phyloP scores from a whole-genome alignment of 2,113 vertebrate genomes.

The Parotia lawesii region DNA sequence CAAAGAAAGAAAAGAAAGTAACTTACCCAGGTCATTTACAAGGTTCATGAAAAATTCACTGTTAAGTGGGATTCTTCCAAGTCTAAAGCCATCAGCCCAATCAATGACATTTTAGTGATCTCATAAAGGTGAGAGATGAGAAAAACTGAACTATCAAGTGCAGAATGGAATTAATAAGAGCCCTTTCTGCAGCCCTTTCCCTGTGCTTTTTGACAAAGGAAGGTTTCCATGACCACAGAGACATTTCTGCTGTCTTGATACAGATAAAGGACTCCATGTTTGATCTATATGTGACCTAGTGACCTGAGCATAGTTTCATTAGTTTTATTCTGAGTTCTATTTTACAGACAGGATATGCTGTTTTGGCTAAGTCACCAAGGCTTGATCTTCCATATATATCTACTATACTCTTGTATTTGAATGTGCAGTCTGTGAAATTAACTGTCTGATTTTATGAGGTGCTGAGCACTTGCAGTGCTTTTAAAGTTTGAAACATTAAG shows the following conservation, averaged over 20 bases:
- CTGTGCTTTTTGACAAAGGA: not conserved
- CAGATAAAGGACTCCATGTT: not conserved
- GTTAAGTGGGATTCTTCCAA: not conserved
- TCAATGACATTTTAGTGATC: not conserved
- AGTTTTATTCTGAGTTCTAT: not conserved
- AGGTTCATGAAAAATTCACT: not conserved
- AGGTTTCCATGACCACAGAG: not conserved
- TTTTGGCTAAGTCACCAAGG: not conserved
- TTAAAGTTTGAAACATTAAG: not conserved
- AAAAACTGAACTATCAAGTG: not conserved
- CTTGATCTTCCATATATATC: not conserved
- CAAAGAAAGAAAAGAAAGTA: not conserved
- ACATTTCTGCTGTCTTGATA: not conserved
- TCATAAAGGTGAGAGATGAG: not conserved
- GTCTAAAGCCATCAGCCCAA: not conserved
- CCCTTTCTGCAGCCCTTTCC: not conserved
- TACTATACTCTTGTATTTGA: not conserved
- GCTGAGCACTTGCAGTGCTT: not conserved
- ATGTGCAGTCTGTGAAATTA: not conserved
- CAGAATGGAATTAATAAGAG: not conserved
- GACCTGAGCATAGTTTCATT: not conserved
- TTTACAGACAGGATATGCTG: not conserved
- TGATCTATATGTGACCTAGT: not conserved
- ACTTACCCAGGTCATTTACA: not conserved
- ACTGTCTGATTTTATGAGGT: constrained; percentile 2